These are phyloP conservation scores for Picathartes gymnocephalus DNA, from an alignment of 2,113 vertebrate species.

Conservation along the genomic window DNA sequence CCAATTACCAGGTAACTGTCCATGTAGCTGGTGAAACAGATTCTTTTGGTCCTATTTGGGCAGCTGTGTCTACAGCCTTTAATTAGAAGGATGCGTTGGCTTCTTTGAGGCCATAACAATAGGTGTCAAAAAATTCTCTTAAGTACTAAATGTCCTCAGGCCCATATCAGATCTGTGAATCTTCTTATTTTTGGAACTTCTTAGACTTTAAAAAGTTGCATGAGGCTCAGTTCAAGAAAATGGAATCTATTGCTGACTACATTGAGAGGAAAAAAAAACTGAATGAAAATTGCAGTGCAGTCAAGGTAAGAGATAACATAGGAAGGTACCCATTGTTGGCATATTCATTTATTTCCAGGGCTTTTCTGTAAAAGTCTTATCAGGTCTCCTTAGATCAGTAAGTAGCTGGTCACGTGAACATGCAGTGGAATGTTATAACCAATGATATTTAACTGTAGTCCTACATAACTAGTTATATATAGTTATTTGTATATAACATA, in stretches of 20 bases:
- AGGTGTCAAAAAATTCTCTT: not conserved
- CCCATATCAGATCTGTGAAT: not conserved
- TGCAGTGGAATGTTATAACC: not conserved
- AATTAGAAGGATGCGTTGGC: accelerated
- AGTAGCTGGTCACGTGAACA: not conserved
- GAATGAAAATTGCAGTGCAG: conserved; percentile 70
- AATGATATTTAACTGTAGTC: not conserved
- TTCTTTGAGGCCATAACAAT: not conserved
- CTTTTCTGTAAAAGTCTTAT: not conserved
- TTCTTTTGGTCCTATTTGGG: not conserved
- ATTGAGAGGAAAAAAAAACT: conserved; percentile 82
- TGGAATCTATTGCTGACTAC: conserved; percentile 93
- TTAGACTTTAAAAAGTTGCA: conserved; percentile 94
- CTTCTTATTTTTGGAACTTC: not conserved
- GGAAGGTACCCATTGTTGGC: not conserved
- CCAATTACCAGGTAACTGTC: not conserved
- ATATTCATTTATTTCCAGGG: not conserved
- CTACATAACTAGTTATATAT: not conserved
- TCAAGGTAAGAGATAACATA: conserved; percentile 75
- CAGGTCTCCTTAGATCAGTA: not conserved
- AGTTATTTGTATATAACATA: not conserved
- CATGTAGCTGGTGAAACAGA: not conserved
- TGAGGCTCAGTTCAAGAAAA: conserved; percentile 89
- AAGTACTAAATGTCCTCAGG: not conserved
- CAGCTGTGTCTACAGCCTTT: not conserved